Evolutionary conservation across 2,797 vertebrate species (phyloP), one percentile per base, ranked within the genome.

Genomic region (Sebastes minor): DNA sequence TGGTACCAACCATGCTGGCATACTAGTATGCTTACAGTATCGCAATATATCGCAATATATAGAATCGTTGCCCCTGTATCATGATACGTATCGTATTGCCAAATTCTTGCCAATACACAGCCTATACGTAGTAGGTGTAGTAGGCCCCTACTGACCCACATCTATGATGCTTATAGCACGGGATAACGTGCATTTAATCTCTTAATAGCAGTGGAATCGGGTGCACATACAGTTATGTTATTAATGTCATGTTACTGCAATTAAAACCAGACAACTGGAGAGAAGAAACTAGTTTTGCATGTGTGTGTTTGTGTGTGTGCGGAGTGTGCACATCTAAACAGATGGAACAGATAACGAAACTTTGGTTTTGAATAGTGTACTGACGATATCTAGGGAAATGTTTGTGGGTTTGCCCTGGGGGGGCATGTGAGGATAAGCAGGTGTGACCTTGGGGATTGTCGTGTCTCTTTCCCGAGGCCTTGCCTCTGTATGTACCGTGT

Each of bases 361-460:
- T 72, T 81, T 80, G 74, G 67, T 80, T 91, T 85, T 84, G 63
- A 78, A 80, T 68, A 28, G 82, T 56, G 56, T 68, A 77, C 77
- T 83, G 82, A 84, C 82, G 69, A 74, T 61, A 84, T 88, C 57
- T 81, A 49, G 71, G 72, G 72, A 69, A 82, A 74, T 83, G 82
- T 81, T 91, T 84, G 79, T 85, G 81, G 86, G 33, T 88, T 81
- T 81, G 11, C 76, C 74, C 74, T 30, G 68, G 73, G 83, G 30
- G 30, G 59, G 59, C 33, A 69, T 84, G 81, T 83, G 71, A 82
- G 88, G 89, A 88, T 82, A 88, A 86, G 83, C 87, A 92, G 89
- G 84, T 90, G 89, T 79, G 71, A 88, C 68, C 86, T 76, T 53
- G 74, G 32, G 78, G 76, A 87, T 83, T 82, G 78, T 38, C 12